Percentiles rank a stretch among this genome's conserved stretches.
phyloP scores from a whole-genome alignment of 1,140 invertebrate genomes.

The Babylonia areolata region DNA sequence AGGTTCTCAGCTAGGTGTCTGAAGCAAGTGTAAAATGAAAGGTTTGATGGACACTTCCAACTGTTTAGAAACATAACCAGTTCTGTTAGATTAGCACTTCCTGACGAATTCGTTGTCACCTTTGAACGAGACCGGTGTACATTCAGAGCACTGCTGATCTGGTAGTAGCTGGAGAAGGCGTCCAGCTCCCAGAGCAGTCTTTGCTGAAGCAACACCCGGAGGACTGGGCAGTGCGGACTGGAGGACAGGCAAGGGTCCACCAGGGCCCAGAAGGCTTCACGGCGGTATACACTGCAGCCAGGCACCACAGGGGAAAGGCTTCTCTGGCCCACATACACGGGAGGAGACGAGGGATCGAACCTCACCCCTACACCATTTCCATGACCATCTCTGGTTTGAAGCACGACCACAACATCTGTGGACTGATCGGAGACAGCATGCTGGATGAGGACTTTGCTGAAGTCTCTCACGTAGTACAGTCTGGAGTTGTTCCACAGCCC shows the following conservation, averaged over 20 bases:
- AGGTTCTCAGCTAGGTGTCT: neutral
- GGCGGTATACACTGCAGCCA: neutral
- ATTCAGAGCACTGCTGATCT: neutral
- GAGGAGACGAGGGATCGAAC: constrained; percentile 17
- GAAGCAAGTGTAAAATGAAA: neutral
- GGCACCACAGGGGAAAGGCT: neutral
- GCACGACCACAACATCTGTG: neutral
- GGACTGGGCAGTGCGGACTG: neutral
- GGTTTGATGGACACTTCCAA: neutral
- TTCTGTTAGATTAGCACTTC: neutral
- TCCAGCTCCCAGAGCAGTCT: constrained; percentile 25
- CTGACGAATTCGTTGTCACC: neutral
- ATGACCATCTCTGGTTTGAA: too few relatives aligned
- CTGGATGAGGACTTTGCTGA: neutral
- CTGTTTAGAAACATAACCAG: neutral
- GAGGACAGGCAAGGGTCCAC: neutral
- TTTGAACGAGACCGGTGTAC: neutral
- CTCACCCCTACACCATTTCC: neutral
- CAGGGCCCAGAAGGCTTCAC: constrained; percentile 26
- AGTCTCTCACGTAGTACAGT: neutral
- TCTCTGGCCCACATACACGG: constrained; percentile 11
- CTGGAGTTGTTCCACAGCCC: neutral
- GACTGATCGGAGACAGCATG: neutral
- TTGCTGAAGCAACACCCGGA: neutral
- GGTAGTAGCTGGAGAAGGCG: constrained; percentile 24